phyloP scores from a whole-genome alignment of 2,888 invertebrate species.

The Chouioia cunea region DNA sequence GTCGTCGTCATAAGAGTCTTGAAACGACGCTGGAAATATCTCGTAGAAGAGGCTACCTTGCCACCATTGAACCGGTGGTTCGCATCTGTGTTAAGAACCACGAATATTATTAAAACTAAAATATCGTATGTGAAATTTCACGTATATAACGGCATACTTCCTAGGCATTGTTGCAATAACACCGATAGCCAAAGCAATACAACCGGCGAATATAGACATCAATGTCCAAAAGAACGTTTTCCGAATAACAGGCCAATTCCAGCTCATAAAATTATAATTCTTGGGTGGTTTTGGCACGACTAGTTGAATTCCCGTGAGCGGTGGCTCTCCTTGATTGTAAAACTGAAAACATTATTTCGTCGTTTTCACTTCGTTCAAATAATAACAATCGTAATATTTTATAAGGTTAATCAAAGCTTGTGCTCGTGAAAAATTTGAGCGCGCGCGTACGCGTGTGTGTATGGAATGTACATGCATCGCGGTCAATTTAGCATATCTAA shows the following conservation, averaged over 20 bases:
- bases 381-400: neutral
- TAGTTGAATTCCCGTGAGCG: conserved; percentile 67
- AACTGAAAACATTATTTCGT: conserved; percentile 57
- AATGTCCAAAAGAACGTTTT: conserved; percentile 81
- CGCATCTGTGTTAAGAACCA: conserved; percentile 59
- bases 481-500: conserved; percentile 27
- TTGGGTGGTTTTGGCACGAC: conserved; percentile 67
- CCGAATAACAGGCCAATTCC: conserved; percentile 87
- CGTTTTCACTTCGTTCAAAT: no score
- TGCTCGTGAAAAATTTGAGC: no score
- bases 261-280: conserved; percentile 74
- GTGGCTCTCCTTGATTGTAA: conserved; percentile 68
- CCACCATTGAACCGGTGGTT: conserved; percentile 79
- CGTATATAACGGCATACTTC: conserved; percentile 62
- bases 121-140: no score
- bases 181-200: conserved; percentile 79
- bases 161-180: conserved; percentile 81
- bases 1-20: conserved; percentile 77
- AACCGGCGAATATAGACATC: conserved; percentile 79
- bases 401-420: no score
- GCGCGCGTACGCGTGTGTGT: no score
- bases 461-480: conserved; percentile 16
- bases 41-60: conserved; percentile 87
- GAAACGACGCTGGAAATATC: conserved; percentile 88
- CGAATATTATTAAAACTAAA: neutral